phyloP scores from a whole-genome alignment of 2,888 invertebrate genomes.

The Linhomoeus sp. region DNA sequence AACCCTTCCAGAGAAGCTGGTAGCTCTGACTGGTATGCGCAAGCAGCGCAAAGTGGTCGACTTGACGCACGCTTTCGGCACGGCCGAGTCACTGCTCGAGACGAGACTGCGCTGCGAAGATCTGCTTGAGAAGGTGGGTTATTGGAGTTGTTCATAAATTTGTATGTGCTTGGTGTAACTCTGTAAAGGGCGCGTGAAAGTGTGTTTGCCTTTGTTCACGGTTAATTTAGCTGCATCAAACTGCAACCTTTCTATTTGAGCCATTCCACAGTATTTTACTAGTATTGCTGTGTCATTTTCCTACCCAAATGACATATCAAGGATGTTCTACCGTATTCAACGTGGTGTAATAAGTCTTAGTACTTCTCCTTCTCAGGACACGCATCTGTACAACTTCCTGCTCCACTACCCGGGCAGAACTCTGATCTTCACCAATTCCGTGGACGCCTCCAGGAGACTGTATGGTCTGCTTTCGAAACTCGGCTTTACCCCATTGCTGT shows the following conservation, averaged over 20 bases:
- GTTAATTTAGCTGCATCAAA: too few relatives aligned
- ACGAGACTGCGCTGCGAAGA: constrained; percentile 44
- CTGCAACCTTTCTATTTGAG: too few relatives aligned
- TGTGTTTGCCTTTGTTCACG: too few relatives aligned
- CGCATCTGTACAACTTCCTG: constrained; percentile 69
- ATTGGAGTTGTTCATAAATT: not conserved
- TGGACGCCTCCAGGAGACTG: constrained; percentile 66
- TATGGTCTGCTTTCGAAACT: constrained; percentile 30
- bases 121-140: constrained; percentile 19
- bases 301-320: too few relatives aligned
- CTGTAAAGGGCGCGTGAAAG: not conserved
- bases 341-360: too few relatives aligned
- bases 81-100: constrained; percentile 59
- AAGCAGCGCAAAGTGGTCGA: constrained; percentile 64
- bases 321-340: too few relatives aligned
- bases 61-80: constrained; percentile 58
- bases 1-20: constrained; percentile 11
- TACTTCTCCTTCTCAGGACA: constrained; percentile 42
- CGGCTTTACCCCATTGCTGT: constrained; percentile 38
- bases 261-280: too few relatives aligned
- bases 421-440: constrained; percentile 58
- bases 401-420: constrained; percentile 69
- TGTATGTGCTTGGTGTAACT: not conserved
- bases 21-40: constrained; percentile 17
- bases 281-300: too few relatives aligned